phyloP scores from a whole-genome alignment of 1,140 invertebrate species.

The Uloborus diversus region DNA sequence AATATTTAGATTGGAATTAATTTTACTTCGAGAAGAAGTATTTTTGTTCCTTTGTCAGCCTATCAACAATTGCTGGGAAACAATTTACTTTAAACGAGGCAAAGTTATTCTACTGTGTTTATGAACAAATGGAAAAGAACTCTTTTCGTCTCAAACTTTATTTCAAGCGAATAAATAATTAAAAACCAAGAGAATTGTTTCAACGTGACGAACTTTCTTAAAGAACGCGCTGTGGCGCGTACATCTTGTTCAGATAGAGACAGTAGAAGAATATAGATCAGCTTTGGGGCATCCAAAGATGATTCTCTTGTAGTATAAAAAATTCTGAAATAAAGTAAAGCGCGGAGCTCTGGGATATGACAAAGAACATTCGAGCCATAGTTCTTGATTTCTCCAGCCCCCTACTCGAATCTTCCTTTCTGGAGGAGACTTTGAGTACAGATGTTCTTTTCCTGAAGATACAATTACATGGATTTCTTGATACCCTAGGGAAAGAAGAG shows the following conservation, averaged over 20 bases:
- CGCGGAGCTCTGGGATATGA: neutral
- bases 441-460: slow-evolving; percentile 6
- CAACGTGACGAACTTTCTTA: too few relatives aligned
- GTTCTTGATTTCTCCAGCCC: neutral
- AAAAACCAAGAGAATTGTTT: too few relatives aligned
- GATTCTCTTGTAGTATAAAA: slow-evolving; percentile 18
- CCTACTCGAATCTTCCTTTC: neutral
- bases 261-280: slow-evolving; percentile 39
- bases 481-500: neutral
- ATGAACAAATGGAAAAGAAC: too few relatives aligned
- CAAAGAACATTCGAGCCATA: neutral
- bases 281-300: slow-evolving; percentile 16
- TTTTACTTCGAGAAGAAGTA: too few relatives aligned
- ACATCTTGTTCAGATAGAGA: slow-evolving; percentile 38
- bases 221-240: too few relatives aligned
- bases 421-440: neutral
- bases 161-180: too few relatives aligned
- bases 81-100: too few relatives aligned
- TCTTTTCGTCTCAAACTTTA: too few relatives aligned
- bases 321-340: slow-evolving; percentile 12
- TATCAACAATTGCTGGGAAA: too few relatives aligned
- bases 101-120: too few relatives aligned
- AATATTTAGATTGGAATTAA: too few relatives aligned
- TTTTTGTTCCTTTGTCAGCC: too few relatives aligned
- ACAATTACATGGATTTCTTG: slow-evolving; percentile 44